phyloP scores from a whole-genome alignment of 2,113 vertebrate genomes.

The Tichodroma muraria region DNA sequence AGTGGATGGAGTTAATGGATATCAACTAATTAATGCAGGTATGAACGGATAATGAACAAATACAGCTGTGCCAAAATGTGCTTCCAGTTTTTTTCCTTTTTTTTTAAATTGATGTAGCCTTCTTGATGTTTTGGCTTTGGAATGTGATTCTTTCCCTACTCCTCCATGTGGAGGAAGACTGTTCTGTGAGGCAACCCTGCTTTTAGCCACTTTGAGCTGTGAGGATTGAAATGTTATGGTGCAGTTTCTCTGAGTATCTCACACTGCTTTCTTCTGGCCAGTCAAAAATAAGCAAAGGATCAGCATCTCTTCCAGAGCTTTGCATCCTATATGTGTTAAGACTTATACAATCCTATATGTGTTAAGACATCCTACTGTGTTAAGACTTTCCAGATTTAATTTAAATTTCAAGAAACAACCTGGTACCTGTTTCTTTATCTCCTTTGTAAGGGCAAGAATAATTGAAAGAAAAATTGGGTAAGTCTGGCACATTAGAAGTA shows the following conservation, averaged over 20 bases:
- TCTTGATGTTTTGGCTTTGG: neutral
- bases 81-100: neutral
- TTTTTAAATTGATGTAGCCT: neutral
- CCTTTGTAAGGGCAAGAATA: neutral
- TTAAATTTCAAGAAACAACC: neutral
- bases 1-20: neutral
- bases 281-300: neutral
- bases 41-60: neutral
- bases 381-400: neutral
- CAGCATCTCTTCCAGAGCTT: neutral
- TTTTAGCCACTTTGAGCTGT: neutral
- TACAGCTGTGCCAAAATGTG: neutral
- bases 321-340: neutral
- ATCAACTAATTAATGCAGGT: neutral
- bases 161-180: neutral
- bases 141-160: neutral
- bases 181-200: neutral
- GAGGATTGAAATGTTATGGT: neutral
- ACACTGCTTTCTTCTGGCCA: neutral
- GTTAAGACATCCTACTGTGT: no score
- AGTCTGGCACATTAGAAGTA: neutral
- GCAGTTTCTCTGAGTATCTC: neutral
- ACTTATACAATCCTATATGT: no score
- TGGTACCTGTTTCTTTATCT: neutral
- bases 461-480: neutral